phyloP scores from a whole-genome alignment of 1,140 invertebrate genomes.

The Atopsyche davidsoni region DNA sequence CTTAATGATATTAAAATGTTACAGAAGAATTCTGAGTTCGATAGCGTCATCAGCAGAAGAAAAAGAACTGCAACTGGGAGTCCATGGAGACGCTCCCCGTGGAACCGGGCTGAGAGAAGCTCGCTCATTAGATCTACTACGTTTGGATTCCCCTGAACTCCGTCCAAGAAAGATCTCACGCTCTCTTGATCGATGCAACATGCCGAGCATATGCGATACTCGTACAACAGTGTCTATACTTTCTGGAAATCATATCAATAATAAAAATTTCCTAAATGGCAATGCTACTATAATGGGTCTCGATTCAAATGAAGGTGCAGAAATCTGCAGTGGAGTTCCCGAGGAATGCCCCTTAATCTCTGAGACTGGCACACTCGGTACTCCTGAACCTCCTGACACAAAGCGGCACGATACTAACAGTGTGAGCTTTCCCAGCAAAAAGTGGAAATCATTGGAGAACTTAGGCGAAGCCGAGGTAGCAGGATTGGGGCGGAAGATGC shows the following conservation, averaged over 20 bases:
- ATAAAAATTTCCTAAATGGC: slow-evolving; percentile 39
- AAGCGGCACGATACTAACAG: slow-evolving; percentile 44
- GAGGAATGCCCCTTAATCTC: slow-evolving; percentile 46
- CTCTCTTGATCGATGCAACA: slow-evolving; percentile 38
- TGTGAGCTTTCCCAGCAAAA: slow-evolving; percentile 54
- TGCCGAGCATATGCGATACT: slow-evolving; percentile 21
- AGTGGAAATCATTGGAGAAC: slow-evolving; percentile 72
- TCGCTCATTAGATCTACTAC: slow-evolving; percentile 41
- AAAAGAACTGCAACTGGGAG: slow-evolving; percentile 16
- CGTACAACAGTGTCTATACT: slow-evolving; percentile 37
- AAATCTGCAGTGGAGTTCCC: slow-evolving; percentile 48
- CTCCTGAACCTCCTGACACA: slow-evolving; percentile 36
- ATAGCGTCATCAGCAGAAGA: slow-evolving; percentile 43
- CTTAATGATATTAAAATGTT: too few species aligned
- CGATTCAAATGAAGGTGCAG: slow-evolving; percentile 40
- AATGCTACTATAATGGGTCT: slow-evolving; percentile 45
- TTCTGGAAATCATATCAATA: slow-evolving; percentile 33
- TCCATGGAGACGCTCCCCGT: neutral
- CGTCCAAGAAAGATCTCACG: slow-evolving; percentile 38
- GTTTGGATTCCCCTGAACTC: slow-evolving; percentile 24
- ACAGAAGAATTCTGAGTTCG: slow-evolving; percentile 42
- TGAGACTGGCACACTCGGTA: slow-evolving; percentile 43
- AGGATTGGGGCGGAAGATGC: slow-evolving; percentile 37
- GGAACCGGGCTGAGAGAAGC: slow-evolving; percentile 33
- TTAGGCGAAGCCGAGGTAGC: slow-evolving; percentile 49